Evolutionary conservation across 2,113 vertebrate species (phyloP).

Genomic region (Onychorhynchus coronatus): DNA sequence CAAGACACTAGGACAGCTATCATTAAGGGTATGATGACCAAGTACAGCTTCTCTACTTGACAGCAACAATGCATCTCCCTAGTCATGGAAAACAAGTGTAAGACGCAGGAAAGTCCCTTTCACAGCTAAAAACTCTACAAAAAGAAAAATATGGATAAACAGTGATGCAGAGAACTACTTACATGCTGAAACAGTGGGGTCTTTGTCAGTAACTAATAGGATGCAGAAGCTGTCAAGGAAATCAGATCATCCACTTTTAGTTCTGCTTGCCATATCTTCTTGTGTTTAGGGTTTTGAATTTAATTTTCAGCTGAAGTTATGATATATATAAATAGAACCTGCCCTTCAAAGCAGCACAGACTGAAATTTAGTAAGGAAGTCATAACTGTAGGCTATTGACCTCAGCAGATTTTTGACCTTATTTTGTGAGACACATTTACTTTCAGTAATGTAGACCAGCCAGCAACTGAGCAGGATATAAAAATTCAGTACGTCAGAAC

Average conservation of each 20-base stretch:
- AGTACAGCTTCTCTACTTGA: neutral
- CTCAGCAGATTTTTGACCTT: slow-evolving; percentile 18
- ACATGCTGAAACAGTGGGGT: neutral
- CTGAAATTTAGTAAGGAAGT: neutral
- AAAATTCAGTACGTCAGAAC: neutral
- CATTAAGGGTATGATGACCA: neutral
- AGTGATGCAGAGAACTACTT: neutral
- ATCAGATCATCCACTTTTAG: neutral
- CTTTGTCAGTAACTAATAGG: neutral
- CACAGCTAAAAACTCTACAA: neutral
- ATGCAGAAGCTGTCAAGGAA: neutral
- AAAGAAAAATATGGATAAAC: neutral
- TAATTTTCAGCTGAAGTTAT: neutral
- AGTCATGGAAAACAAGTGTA: neutral
- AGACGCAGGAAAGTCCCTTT: neutral
- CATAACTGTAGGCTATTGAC: neutral
- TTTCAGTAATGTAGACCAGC: neutral
- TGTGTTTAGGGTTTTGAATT: neutral
- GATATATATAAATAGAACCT: neutral
- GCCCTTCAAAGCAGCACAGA: neutral
- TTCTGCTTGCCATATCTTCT: neutral
- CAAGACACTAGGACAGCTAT: neutral
- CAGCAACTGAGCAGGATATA: neutral
- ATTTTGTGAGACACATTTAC: neutral
- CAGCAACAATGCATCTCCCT: neutral